Evolutionary conservation across 2,113 vertebrate genomes (phyloP), one percentile per base, ranked within the genome.

Genomic region (Prionailurus viverrinus): DNA sequence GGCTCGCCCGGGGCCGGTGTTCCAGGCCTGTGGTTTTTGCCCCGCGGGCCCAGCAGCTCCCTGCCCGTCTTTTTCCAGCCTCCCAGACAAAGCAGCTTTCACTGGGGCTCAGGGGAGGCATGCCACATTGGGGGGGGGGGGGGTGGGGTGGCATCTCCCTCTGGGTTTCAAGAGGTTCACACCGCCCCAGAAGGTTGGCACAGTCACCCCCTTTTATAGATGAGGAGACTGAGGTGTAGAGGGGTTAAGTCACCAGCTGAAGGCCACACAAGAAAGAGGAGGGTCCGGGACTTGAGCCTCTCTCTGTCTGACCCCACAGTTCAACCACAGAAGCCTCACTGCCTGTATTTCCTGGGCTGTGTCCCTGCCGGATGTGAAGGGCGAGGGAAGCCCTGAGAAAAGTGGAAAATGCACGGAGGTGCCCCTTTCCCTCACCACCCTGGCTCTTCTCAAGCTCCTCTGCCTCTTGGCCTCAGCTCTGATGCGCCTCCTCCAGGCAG

Each of bases 61-160:
- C 33, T n/a, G 78, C 48, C 7, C 0, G 7, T 19, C 76, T 51
- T 2, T 27, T 9, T 29, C 53, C 88, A 73, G 80, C 79, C 27
- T 61, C 71, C 13, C 29, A 7, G 29, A 85, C 85, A 96, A 41
- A 92, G 80, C 41, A 33, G 74, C 90, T 88, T 84, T 89, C 21
- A 45, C 51, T 5, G 27, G 31, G 88, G 36, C 36, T 61, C 8
- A 11, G 65, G 36, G 58, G 45, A 80, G 18, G 58, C 5, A 1
- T 2, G 4, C 19, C 8, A 5, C 0, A 1, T 25, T 9, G 4
- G 25, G 65, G 39, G 10, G 14, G 58, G n/a, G 36, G 36, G 36
- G 36, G 36, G 36, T 36, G 39, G n/a, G 31, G 10, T 9, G 63
- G 63, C 9, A 55, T 12, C 4, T 27, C n/a, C 8, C 31, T 3